Percentiles rank a stretch among this genome's conserved stretches.
phyloP scores from a whole-genome alignment of 1,140 invertebrate species.

The Danaus melanippus region DNA sequence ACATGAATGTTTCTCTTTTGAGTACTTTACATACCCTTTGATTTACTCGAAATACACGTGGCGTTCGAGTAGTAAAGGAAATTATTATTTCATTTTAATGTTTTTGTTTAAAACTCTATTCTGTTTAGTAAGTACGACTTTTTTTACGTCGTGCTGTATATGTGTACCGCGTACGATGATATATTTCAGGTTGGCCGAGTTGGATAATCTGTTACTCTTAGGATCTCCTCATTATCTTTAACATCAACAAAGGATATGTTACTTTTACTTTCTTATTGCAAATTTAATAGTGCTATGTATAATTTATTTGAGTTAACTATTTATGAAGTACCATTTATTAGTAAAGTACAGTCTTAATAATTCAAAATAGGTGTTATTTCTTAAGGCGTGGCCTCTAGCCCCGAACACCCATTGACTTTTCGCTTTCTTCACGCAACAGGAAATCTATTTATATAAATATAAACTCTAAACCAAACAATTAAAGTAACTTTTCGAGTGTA shows the following conservation, averaged over 20 bases:
- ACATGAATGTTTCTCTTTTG: conserved; percentile 37
- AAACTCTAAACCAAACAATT: conserved; percentile 19
- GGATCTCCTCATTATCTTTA: no score
- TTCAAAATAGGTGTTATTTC: conserved; percentile 17
- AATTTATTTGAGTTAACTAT: no score
- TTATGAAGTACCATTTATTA: neutral
- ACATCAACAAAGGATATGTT: no score
- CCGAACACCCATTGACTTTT: conserved; percentile 67
- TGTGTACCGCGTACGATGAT: no score
- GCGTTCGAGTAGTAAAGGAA: conserved; percentile 10
- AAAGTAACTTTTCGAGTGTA: conserved; percentile 28
- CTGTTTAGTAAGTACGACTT: no score
- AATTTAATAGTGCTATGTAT: no score
- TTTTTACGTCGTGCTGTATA: no score
- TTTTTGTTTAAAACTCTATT: no score
- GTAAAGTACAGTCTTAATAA: neutral
- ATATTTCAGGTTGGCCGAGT: no score
- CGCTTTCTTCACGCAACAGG: conserved; percentile 65
- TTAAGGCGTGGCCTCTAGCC: conserved; percentile 46
- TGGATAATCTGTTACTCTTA: no score
- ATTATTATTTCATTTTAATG: no score
- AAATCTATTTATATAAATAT: conserved; percentile 26
- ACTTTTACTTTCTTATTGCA: no score
- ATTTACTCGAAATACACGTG: conserved; percentile 23
- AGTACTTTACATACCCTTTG: conserved; percentile 27